phyloP scores from a whole-genome alignment of 1,140 invertebrate genomes.

The Drosophila takahashii region DNA sequence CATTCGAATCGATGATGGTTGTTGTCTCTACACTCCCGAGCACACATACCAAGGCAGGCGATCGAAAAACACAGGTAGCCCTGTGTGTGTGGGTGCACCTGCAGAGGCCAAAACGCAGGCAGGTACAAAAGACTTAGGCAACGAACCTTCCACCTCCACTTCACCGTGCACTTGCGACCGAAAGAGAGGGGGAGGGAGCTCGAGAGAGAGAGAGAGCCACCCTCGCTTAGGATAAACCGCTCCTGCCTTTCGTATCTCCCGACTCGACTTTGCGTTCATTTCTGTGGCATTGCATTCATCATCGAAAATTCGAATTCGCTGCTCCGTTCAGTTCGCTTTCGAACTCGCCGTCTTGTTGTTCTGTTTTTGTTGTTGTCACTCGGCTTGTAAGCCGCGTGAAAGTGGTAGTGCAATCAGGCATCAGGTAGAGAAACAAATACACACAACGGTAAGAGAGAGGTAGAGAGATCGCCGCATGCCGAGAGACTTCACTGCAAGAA shows the following conservation, averaged over 20 bases:
- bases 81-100: constrained; percentile 68
- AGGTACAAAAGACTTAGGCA: constrained; percentile 68
- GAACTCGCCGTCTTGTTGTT: constrained; percentile 44
- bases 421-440: constrained; percentile 59
- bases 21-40: constrained; percentile 75
- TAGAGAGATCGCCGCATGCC: constrained; percentile 35
- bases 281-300: constrained; percentile 70
- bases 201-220: background rate
- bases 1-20: constrained; percentile 71
- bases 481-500: constrained; percentile 18
- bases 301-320: constrained; percentile 74
- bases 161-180: constrained; percentile 32
- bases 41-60: constrained; percentile 22
- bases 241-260: constrained; percentile 56
- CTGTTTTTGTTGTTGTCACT: constrained; percentile 39
- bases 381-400: constrained; percentile 60
- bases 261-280: constrained; percentile 52
- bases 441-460: constrained; percentile 15
- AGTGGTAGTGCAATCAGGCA: constrained; percentile 72
- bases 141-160: constrained; percentile 46
- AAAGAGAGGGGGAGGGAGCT: background rate
- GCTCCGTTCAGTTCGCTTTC: constrained; percentile 31
- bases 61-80: constrained; percentile 43
- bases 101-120: constrained; percentile 59
- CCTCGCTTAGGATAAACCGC: constrained; percentile 44